These are phyloP conservation scores for Philypnodon macrostomus DNA, from an alignment of 2,797 vertebrate species.

Conservation along the genomic window DNA sequence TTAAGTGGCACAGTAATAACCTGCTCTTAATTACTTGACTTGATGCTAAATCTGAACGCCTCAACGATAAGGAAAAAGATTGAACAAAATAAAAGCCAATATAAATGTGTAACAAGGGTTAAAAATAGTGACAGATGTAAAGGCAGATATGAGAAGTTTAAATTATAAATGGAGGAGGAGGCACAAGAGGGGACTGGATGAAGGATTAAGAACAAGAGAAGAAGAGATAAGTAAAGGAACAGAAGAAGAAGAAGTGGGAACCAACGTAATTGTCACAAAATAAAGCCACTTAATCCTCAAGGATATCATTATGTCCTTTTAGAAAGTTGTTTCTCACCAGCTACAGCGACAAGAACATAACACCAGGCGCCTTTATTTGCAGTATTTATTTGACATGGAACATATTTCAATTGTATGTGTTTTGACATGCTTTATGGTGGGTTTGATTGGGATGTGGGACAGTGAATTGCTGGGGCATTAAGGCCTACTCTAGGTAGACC, in stretches of 20 bases:
- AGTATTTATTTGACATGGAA: too few species aligned
- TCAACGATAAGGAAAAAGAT: conserved; percentile 23
- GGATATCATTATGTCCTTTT: conserved; percentile 8
- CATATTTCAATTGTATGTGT: too few species aligned
- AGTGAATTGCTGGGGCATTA: too few species aligned
- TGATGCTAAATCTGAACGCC: conserved; percentile 27
- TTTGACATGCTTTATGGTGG: too few species aligned
- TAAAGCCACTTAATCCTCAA: conserved; percentile 8
- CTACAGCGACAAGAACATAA: background rate
- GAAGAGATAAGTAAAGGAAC: conserved; percentile 25
- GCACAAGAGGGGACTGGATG: conserved; percentile 15
- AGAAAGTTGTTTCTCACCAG: conserved; percentile 3
- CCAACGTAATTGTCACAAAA: conserved; percentile 8
- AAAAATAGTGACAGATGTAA: conserved; percentile 38
- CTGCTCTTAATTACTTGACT: conserved; percentile 13
- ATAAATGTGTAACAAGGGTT: conserved; percentile 52
- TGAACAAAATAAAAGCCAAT: conserved; percentile 9
- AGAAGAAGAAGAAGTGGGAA: conserved; percentile 8
- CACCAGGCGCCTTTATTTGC: too few species aligned
- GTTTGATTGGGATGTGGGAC: too few species aligned
- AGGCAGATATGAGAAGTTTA: conserved; percentile 27
- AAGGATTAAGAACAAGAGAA: conserved; percentile 36
- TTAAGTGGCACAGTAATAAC: conserved; percentile 14
- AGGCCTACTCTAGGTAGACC: too few species aligned
- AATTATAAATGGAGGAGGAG: conserved; percentile 23